Conservation (phyloP, 2,888 invertebrate genomes). For the Drosophila maculinotata region DNA sequence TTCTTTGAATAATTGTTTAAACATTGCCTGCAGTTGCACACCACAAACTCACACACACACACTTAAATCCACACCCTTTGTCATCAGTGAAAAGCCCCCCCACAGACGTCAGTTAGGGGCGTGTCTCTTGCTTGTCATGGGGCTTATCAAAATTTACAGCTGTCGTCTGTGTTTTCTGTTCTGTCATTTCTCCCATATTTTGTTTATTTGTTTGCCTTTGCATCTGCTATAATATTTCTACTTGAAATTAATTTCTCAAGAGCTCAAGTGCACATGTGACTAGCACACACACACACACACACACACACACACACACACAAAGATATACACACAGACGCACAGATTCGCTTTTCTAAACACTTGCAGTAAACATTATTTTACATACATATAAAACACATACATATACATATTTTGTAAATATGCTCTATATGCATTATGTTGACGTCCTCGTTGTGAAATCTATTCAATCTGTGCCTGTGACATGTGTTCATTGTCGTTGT, state of each 20-base stretch:
- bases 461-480: slow-evolving; percentile 77
- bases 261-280: slow-evolving; percentile 81
- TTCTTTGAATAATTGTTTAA: too few relatives aligned
- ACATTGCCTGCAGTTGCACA: slow-evolving; percentile 3
- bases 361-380: slow-evolving; percentile 66
- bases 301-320: slow-evolving; percentile 20
- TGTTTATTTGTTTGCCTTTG: slow-evolving; percentile 65
- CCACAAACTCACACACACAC: slow-evolving; percentile 4
- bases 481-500: slow-evolving; percentile 63
- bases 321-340: slow-evolving; percentile 14
- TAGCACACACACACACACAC: slow-evolving; percentile 31
- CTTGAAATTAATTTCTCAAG: slow-evolving; percentile 81
- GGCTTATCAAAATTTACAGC: slow-evolving; percentile 72
- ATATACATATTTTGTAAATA: slow-evolving; percentile 61
- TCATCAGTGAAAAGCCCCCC: slow-evolving; percentile 18
- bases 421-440: slow-evolving; percentile 68
- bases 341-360: slow-evolving; percentile 73
- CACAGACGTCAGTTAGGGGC: slow-evolving; percentile 38
- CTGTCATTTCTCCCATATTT: slow-evolving; percentile 51
- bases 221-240: slow-evolving; percentile 75
- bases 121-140: slow-evolving; percentile 35
- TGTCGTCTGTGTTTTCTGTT: slow-evolving; percentile 49
- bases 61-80: slow-evolving; percentile 21
- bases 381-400: slow-evolving; percentile 20
- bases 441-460: slow-evolving; percentile 70